Evolutionary conservation across 2,797 vertebrate species (phyloP).

Genomic region (Lagodon rhomboides): DNA sequence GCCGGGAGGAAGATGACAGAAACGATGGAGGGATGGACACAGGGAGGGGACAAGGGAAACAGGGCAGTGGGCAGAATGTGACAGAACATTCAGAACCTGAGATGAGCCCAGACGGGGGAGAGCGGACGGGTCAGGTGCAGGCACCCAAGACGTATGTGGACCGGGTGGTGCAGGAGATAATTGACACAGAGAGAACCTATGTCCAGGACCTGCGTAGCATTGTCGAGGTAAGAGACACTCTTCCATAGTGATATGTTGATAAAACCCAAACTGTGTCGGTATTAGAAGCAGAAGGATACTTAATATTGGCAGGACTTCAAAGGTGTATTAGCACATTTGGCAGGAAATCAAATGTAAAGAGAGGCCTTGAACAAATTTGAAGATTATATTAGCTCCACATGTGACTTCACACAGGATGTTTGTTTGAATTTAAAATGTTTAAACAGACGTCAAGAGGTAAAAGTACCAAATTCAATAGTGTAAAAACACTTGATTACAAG

Average conservation of each 20-base stretch:
- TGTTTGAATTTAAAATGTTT: neutral
- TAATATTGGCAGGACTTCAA: conserved; percentile 21
- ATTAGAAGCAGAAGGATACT: conserved; percentile 26
- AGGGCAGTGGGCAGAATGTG: conserved; percentile 68
- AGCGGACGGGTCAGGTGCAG: conserved; percentile 66
- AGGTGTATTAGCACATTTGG: conserved; percentile 27
- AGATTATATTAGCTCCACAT: conserved; percentile 20
- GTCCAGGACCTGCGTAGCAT: conserved; percentile 96
- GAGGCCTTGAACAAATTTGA: conserved; percentile 25
- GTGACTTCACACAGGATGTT: neutral
- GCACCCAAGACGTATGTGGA: conserved; percentile 96
- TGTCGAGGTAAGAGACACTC: conserved; percentile 89
- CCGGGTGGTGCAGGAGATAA: conserved; percentile 96
- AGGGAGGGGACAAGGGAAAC: conserved; percentile 65
- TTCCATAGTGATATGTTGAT: neutral
- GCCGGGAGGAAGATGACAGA: conserved; percentile 74
- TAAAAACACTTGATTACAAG: neutral
- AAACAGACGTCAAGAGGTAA: neutral
- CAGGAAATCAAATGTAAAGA: conserved; percentile 23
- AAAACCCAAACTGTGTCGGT: neutral
- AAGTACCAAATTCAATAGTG: neutral
- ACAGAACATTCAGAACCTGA: conserved; percentile 78
- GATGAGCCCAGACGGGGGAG: conserved; percentile 71
- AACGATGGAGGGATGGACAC: conserved; percentile 48
- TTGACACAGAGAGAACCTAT: conserved; percentile 96